Base-by-base conservation (phyloP, 2,797 vertebrate species). In the Etheostoma nigrum region DNA sequence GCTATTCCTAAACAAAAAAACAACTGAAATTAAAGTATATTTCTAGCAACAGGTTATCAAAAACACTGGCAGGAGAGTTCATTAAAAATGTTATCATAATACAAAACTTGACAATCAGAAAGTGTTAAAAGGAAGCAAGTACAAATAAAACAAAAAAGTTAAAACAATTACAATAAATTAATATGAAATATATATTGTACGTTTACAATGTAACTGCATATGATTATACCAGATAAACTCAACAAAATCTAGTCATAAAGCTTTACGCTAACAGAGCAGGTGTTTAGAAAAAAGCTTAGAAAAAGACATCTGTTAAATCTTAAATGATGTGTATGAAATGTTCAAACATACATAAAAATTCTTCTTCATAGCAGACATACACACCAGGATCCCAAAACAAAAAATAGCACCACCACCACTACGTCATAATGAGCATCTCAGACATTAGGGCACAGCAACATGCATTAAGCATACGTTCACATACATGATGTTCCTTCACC, bases 111-210 rank as follows among this genome's bases (percentile, higher is more conserved):
- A 81, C 61, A 83, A 25, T 2, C 18, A 33, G 58, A 59, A 83
- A 81, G 45, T 69, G 27, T 86, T 73, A 79, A 57, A 67, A 79
- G 23, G 33, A 85, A 61, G 36, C 82, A 67, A 84, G 54, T 82
- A 89, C 48, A 87, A 82, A 89, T 53, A 49, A 87, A 86, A 84
- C 67, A 88, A 86, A 89, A 40, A 88, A 44, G 75, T 89, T 70
- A 59, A 84, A 88, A 72, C 62, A 91, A 91, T 91, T 82, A 88
- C 53, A 91, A 92, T 91, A 93, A 93, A 93, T 91, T 75, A 86
- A 85, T 89, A 78, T 81, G 27, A 4, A 27, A 19, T n/a, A 36
- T n/a, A 40, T 76, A 79, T 57, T 40, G 68, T 67, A 68, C 60
- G 64, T 57, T 48, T 76, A 59, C 63, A 30, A 27, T 52, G 77